Evolutionary conservation across 2,888 invertebrate species (phyloP), one percentile per base, ranked within the genome.

Genomic region (Odontocerum albicorne): DNA sequence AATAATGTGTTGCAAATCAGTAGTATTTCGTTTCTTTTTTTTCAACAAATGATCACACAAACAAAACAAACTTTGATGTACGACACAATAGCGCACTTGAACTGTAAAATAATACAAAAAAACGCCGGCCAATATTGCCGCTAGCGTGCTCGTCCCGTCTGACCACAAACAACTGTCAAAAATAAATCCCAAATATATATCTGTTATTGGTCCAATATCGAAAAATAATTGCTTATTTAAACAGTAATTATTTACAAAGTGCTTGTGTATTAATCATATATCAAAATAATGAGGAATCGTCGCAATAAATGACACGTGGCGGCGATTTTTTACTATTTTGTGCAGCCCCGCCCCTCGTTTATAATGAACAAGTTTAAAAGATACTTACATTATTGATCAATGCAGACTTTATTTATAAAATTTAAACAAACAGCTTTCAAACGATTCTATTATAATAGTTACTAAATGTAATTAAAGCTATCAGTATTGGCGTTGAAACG

Each of bases 311-410:
- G 59, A 60, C 59, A 57, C 59, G 61, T 62, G 63, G 63, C 62
- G 59, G 61, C 57, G 59, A 61, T 61, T 59, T 62, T 62, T 62
- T 62, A 40, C 54, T 62, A 62, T 63, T 62, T 63, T 63, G 61
- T 60, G 32, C 55, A 57, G 54, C 55, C 55, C 59, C 59, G 60
- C 62, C 52, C 61, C 61, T 62, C 47, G 42, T 40, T 10, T 43
- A 39, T 46, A 32, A 21, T 40, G 21, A 47, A 36, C 36, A 47
- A 21, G 16, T 8, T 3, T 16, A 8, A 39, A 10, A 16, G 7
- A 45, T 15, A 33, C 45, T 45, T 32, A 45, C 45, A 13, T 42
- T 22, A 16, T 8, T 42, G 42, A 7, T 12, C 16, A 13, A 38
- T 12, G 22, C 10, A 35, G 33, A 20, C 13, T 20, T 32, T 36